Evolutionary conservation across 2,113 vertebrate species (phyloP), one percentile per base, ranked within the genome.

Genomic region (Carassius auratus): DNA sequence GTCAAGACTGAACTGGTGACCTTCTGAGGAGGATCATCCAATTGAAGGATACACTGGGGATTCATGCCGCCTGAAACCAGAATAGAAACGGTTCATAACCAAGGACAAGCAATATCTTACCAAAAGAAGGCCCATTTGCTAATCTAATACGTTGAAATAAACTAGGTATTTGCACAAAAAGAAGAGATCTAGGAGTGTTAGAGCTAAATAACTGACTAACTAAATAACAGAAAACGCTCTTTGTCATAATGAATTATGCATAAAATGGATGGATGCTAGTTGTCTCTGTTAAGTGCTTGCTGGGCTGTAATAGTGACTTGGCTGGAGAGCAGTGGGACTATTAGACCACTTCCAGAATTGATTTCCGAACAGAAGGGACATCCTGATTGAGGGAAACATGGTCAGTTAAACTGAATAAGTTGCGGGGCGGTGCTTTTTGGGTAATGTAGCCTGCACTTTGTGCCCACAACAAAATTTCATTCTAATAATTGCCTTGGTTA

Each of bases 1-100:
- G 88, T 95, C 55, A 93, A 84, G 71, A 94, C 93, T 3, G 95
- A 91, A 69, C 94, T 96, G 91, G 92, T 93, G 89, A 97, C 94
- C 83, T 89, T 97, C 94, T 99, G 98, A 6, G 92, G 90, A 81
- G 98, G 98, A 36, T 99, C 96, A 26, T 98, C 95, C 69, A 99
- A 87, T 90, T 95, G 95, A 55, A 93, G 92, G 2, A 94, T 76
- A 92, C 96, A 98, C 59, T 92, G 90, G 4, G 95, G 94, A 88
- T 91, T 93, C 50, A 90, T 42, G 91, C 90, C 90, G 90, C 95
- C 97, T 99, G 81, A 36, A 82, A 86, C 84, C 30, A 23, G 21
- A 10, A 52, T 74, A n/a, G 83, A 89, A 83, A 89, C 85, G 90
- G 30, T 19, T 75, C 5, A 7, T 73, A 0, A 55, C n/a, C 26